Percentiles rank a stretch among this genome's conserved stretches.
These are phyloP conservation scores for Acanthosepion pharaonis DNA, from an alignment of 2,888 invertebrate species.

Conservation along the genomic window DNA sequence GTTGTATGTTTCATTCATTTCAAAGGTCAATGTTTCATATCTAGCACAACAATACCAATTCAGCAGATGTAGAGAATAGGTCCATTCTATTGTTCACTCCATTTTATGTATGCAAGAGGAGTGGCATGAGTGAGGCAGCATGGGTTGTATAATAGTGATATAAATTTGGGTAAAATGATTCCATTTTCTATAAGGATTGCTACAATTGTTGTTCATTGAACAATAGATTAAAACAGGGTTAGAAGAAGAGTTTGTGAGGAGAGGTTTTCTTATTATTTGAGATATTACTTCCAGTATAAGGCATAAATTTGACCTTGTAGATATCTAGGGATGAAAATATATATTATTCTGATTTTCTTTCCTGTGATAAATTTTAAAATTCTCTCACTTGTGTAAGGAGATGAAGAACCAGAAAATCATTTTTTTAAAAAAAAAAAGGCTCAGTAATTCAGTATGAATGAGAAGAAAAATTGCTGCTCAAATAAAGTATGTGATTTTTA, in stretches of 20 bases:
- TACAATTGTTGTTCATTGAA: not conserved
- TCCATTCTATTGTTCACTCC: no score
- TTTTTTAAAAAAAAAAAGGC: not conserved
- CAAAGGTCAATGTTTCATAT: no score
- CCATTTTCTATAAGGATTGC: not conserved
- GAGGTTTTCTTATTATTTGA: not conserved
- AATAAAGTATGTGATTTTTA: not conserved
- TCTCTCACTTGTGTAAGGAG: not conserved
- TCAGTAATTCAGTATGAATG: not conserved
- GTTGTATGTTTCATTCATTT: no score
- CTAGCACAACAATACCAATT: no score
- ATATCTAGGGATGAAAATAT: not conserved
- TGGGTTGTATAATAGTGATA: no score
- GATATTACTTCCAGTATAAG: not conserved
- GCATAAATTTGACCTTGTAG: not conserved
- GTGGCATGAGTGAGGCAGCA: no score
- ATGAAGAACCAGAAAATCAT: not conserved
- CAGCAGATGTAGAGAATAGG: no score
- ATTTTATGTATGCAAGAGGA: no score
- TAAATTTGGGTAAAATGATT: not conserved
- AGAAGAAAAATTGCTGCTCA: not conserved
- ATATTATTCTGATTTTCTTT: not conserved
- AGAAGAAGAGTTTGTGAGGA: not conserved
- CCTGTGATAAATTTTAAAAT: not conserved
- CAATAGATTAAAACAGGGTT: not conserved